These are phyloP conservation scores for Ridgeia piscesae DNA, from an alignment of 1,140 invertebrate species.

Conservation along the genomic window DNA sequence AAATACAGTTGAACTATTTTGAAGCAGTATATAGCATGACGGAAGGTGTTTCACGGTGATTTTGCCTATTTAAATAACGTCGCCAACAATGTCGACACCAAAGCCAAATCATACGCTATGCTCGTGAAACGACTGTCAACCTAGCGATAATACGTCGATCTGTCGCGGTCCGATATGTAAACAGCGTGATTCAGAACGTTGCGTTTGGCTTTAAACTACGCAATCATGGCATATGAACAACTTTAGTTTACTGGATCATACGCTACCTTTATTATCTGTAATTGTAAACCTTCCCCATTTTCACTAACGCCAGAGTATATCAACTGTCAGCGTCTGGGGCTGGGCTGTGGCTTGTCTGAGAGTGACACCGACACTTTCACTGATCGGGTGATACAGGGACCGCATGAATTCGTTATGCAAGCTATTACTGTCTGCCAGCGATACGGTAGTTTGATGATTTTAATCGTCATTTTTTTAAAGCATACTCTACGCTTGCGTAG, in stretches of 20 bases:
- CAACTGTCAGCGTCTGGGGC: too few relatives aligned
- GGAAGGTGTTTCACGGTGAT: too few relatives aligned
- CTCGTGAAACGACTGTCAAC: not conserved
- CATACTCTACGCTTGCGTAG: not conserved
- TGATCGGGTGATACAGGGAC: too few relatives aligned
- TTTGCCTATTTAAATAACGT: too few relatives aligned
- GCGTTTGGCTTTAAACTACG: not conserved
- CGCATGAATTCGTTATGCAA: too few relatives aligned
- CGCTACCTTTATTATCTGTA: not conserved
- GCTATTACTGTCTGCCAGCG: too few relatives aligned
- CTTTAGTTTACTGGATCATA: not conserved
- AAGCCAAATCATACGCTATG: too few relatives aligned
- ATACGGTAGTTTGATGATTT: not conserved
- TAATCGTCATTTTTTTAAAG: not conserved
- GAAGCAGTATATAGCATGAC: too few relatives aligned
- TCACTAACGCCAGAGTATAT: not conserved
- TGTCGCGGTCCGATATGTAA: not conserved
- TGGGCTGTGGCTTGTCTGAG: too few relatives aligned
- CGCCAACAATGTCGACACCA: too few relatives aligned
- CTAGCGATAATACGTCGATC: not conserved
- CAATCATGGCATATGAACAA: not conserved
- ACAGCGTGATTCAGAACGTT: not conserved
- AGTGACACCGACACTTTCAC: not conserved
- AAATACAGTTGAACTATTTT: too few relatives aligned
- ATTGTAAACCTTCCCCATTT: not conserved